A percentile compares a stretch with the other conserved stretches of the same genome.
These are phyloP conservation scores for Adineta ricciae DNA, from an alignment of 2,888 invertebrate species.

Conservation along the genomic window DNA sequence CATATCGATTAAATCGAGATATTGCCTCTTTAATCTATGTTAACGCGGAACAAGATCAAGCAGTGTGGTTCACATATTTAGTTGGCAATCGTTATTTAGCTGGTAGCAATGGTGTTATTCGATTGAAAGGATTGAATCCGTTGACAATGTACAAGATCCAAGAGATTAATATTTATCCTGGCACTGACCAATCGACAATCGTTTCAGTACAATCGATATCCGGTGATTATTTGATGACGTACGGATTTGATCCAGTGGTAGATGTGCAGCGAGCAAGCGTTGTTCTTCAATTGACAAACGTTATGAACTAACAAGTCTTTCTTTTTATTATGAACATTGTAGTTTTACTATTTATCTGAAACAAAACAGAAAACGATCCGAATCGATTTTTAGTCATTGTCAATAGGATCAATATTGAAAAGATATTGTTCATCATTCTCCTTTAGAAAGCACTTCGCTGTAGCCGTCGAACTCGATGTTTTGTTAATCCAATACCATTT, in stretches of 20 bases:
- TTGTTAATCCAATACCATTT: slow-evolving; percentile 11
- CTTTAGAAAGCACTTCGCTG: not conserved
- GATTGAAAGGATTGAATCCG: not conserved
- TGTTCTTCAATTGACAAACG: not conserved
- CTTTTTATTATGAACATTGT: no score
- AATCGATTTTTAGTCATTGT: not conserved
- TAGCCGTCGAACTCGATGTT: not conserved
- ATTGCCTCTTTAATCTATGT: slow-evolving; percentile 14
- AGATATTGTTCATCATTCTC: not conserved
- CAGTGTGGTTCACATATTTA: not conserved
- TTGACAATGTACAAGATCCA: not conserved
- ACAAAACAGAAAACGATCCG: no score
- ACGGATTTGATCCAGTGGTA: not conserved
- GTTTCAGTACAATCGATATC: not conserved
- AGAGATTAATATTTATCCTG: slow-evolving; percentile 7
- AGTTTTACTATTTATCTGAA: no score
- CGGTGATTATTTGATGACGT: slow-evolving; percentile 3
- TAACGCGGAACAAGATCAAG: not conserved
- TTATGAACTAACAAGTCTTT: not conserved
- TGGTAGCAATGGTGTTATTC: not conserved
- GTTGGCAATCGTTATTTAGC: not conserved
- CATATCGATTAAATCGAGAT: not conserved
- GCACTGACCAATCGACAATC: not conserved
- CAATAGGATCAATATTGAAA: not conserved
- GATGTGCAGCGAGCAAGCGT: not conserved